A percentile compares a stretch with the other conserved stretches of the same genome.
These are phyloP conservation scores for Percina caprodes DNA, from an alignment of 2,113 vertebrate genomes.

Conservation along the genomic window DNA sequence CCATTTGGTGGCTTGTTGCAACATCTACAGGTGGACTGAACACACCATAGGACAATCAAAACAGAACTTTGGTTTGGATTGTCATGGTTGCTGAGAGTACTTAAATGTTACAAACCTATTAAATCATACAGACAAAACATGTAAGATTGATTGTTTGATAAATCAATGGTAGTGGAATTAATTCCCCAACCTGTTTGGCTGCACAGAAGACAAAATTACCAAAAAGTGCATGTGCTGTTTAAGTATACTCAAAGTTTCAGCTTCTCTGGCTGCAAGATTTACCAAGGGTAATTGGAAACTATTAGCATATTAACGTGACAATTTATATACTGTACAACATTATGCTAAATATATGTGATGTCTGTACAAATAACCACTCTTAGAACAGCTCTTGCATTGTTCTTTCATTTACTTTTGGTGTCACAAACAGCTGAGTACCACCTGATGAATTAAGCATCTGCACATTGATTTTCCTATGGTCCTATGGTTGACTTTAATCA, in stretches of 20 bases:
- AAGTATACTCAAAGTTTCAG: neutral
- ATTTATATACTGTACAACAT: neutral
- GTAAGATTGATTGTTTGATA: neutral
- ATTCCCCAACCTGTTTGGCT: neutral
- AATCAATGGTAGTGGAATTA: neutral
- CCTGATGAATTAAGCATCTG: neutral
- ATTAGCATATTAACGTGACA: neutral
- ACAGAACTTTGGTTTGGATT: neutral
- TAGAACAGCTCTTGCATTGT: neutral
- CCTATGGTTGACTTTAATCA: neutral
- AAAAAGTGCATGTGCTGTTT: conserved; percentile 18
- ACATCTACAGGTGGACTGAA: neutral
- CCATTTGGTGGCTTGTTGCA: neutral
- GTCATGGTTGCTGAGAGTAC: neutral
- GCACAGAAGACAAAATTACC: neutral
- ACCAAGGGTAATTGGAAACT: neutral
- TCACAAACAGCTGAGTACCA: neutral
- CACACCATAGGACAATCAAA: neutral
- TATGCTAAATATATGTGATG: neutral
- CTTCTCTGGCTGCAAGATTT: neutral
- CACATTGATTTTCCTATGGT: neutral
- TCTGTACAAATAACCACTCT: neutral
- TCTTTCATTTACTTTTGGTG: neutral
- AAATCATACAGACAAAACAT: neutral
- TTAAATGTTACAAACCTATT: neutral